Conservation (phyloP, 1,140 invertebrate genomes). For the Heterodera carotae region DNA sequence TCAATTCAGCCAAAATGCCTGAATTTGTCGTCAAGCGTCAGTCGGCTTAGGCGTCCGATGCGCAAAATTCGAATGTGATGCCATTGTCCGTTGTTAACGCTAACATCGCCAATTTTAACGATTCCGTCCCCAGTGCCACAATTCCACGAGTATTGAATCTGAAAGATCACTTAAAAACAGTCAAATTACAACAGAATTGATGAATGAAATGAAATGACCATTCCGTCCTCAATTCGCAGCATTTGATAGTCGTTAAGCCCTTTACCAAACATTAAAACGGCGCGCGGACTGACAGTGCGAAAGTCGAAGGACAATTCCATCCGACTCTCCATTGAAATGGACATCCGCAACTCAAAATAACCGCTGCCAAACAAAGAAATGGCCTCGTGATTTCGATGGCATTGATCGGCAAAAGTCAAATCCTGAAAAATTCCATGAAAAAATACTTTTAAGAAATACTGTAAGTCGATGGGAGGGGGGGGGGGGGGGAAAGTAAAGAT, state of each 20-base stretch:
- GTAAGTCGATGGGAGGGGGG: too few species aligned
- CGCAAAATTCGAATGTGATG: constrained; percentile 82
- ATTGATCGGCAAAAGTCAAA: not conserved
- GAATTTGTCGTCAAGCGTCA: constrained; percentile 79
- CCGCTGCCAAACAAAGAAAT: constrained; percentile 82
- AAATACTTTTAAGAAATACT: too few species aligned
- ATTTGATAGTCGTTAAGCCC: constrained; percentile 86
- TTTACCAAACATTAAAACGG: constrained; percentile 82
- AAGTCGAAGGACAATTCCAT: constrained; percentile 79
- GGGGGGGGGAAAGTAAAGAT: too few species aligned
- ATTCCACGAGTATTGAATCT: constrained; percentile 83
- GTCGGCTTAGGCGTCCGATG: constrained; percentile 73
- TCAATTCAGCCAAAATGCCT: constrained; percentile 39
- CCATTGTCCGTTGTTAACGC: constrained; percentile 85
- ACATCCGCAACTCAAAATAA: constrained; percentile 79
- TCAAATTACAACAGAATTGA: constrained; percentile 35
- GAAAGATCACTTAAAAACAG: constrained; percentile 67
- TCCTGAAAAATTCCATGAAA: not conserved
- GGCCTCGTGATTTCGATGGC: constrained; percentile 66
- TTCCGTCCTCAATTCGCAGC: constrained; percentile 73
- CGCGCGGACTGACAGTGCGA: constrained; percentile 79
- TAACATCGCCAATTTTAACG: constrained; percentile 75
- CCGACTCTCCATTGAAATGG: constrained; percentile 77
- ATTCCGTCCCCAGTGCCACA: constrained; percentile 86
- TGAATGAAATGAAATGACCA: constrained; percentile 23